A percentile compares a stretch with the other conserved stretches of the same genome.
phyloP scores from a whole-genome alignment of 2,113 vertebrate genomes.

The Cavia aperea region DNA sequence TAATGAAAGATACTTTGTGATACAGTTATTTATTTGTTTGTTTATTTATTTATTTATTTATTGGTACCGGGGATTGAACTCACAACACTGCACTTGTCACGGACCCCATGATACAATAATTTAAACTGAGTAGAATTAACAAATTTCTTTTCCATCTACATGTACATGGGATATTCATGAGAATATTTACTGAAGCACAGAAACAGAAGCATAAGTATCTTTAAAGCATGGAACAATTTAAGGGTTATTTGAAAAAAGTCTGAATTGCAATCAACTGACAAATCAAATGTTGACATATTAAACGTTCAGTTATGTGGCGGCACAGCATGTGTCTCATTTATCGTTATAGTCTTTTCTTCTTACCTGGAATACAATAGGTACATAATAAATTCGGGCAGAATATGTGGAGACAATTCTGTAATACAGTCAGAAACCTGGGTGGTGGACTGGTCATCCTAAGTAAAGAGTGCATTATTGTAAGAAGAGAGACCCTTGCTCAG shows the following conservation, averaged over 20 bases:
- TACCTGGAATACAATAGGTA: neutral
- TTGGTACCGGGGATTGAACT: too few relatives aligned
- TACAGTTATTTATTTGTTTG: neutral
- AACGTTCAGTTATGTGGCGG: neutral
- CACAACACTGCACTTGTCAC: too few relatives aligned
- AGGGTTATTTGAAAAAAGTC: neutral
- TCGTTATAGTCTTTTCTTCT: neutral
- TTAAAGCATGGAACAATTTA: neutral
- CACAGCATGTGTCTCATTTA: neutral
- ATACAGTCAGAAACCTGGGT: neutral
- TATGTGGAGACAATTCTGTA: neutral
- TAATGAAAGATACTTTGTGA: neutral
- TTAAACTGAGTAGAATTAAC: neutral
- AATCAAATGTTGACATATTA: neutral
- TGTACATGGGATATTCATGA: neutral
- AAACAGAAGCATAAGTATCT: neutral
- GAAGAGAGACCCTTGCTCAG: neutral
- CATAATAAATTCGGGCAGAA: neutral
- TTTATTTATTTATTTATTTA: too few relatives aligned
- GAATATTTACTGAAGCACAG: neutral
- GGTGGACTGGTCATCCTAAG: neutral
- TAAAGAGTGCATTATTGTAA: neutral
- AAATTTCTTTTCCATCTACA: neutral
- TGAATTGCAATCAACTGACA: neutral
- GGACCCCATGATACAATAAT: neutral